Evolutionary conservation across 1,140 invertebrate genomes (phyloP), one percentile per base, ranked within the genome.

Genomic region (Microplitis mediator): DNA sequence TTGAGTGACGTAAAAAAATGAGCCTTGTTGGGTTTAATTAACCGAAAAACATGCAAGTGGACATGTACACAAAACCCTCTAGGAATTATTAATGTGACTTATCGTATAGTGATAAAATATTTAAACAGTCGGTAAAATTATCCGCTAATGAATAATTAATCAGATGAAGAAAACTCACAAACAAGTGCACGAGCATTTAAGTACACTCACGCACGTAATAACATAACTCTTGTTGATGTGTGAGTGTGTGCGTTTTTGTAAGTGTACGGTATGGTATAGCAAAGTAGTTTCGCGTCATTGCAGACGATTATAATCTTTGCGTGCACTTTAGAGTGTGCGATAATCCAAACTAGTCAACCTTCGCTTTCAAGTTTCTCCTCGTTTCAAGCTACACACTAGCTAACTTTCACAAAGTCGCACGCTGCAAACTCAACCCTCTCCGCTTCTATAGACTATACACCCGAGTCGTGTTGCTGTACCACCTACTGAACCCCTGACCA

Each of bases 91-190:
- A 45, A 45, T 45, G 39, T 45, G 39, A 45, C 39, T 45, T 45
- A 45, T 45, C 39, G 39, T 45, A 45, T 9, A 45, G 39, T 45
- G 39, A 45, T 45, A 45, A 45, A 45, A 45, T 45, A 45, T 45
- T 45, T 45, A 45, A 45, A 45, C 39, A 45, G 56, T 58, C 23
- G 23, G 16, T 58, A 58, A 58, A 58, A 58, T 58, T 58, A 58
- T 58, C 56, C 23, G 8, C 14, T 58, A 58, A 58, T 54, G 52
- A 54, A 54, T 58, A 58, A 58, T 58, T 58, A 58, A 58, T 58
- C 56, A 58, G 56, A 58, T 23, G 23, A 58, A 58, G 56, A 23
- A 11, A 9, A 58, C 23, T 16, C 16, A 32, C 23, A 31, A 23
- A 31, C 23, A 58, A 32, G 16, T n/a, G 56, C 9, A 31, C 56